Conservation (phyloP, 2,888 invertebrate genomes). For the Rambutsinella grinnellia region DNA sequence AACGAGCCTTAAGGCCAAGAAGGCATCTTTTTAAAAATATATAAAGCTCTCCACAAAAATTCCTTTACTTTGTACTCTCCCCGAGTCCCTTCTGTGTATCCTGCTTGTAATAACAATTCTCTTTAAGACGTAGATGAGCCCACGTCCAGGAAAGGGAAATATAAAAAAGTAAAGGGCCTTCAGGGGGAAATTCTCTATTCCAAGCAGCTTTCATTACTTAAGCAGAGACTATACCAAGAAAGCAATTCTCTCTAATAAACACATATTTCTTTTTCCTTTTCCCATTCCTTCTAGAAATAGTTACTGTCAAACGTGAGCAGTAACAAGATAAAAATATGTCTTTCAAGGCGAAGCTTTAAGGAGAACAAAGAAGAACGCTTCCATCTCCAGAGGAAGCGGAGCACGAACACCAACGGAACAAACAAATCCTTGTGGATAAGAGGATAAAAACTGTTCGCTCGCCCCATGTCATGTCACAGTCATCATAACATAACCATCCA, state of each 20-base stretch:
- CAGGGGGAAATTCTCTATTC: too few relatives aligned
- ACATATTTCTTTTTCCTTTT: conserved; percentile 32
- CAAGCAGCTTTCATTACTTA: too few relatives aligned
- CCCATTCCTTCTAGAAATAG: too few relatives aligned
- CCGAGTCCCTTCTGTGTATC: too few relatives aligned
- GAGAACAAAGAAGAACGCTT: not conserved
- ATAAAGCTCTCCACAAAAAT: too few relatives aligned
- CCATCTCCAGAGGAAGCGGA: not conserved
- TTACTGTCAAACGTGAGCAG: too few relatives aligned
- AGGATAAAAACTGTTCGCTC: not conserved
- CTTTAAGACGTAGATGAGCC: too few relatives aligned
- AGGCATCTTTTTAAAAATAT: too few relatives aligned
- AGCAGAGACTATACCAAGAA: too few relatives aligned
- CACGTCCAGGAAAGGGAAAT: conserved; percentile 4
- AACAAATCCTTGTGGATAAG: not conserved
- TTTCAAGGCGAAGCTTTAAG: conserved; percentile 23
- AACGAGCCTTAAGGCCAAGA: too few relatives aligned
- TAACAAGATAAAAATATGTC: conserved; percentile 42
- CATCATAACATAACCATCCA: not conserved
- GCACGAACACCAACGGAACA: not conserved
- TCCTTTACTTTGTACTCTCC: too few relatives aligned
- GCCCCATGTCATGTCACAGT: not conserved
- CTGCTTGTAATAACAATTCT: too few relatives aligned
- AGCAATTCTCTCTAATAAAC: conserved; percentile 22
- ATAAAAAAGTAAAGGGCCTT: conserved; percentile 17